Evolutionary conservation across 2,113 vertebrate species (phyloP).

Genomic region (Notothenia rossii): DNA sequence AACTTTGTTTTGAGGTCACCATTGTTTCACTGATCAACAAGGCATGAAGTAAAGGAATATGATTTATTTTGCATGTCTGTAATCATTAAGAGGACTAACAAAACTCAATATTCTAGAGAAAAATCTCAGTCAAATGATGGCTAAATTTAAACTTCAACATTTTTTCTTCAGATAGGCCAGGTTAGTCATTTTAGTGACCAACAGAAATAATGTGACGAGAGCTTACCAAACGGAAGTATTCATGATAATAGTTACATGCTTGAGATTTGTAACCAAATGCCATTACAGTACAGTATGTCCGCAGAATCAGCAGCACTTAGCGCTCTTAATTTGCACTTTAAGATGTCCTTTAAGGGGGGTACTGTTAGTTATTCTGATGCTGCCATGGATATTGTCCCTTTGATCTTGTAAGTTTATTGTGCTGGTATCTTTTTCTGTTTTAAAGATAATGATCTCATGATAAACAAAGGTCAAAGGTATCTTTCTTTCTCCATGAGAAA

Average conservation of each 20-base stretch:
- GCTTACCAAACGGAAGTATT: background rate
- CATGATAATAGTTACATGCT: background rate
- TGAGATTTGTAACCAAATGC: background rate
- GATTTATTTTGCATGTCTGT: no score
- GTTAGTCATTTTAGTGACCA: constrained; percentile 14
- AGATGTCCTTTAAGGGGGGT: background rate
- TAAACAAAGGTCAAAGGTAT: background rate
- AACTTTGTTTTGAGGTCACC: no score
- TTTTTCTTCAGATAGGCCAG: background rate
- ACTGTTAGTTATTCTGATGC: background rate
- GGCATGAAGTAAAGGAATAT: no score
- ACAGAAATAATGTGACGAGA: background rate
- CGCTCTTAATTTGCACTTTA: background rate
- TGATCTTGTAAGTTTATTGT: background rate
- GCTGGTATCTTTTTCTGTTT: background rate
- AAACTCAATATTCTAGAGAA: no score
- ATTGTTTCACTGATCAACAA: no score
- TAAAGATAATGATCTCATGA: background rate
- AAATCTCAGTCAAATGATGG: background rate
- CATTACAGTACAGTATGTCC: background rate
- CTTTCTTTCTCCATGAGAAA: background rate
- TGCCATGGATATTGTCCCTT: background rate
- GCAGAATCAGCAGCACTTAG: constrained; percentile 8
- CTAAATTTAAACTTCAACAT: background rate
- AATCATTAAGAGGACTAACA: no score